Conservation (phyloP, 1,140 invertebrate species). For the Drosophila grimshawi region DNA sequence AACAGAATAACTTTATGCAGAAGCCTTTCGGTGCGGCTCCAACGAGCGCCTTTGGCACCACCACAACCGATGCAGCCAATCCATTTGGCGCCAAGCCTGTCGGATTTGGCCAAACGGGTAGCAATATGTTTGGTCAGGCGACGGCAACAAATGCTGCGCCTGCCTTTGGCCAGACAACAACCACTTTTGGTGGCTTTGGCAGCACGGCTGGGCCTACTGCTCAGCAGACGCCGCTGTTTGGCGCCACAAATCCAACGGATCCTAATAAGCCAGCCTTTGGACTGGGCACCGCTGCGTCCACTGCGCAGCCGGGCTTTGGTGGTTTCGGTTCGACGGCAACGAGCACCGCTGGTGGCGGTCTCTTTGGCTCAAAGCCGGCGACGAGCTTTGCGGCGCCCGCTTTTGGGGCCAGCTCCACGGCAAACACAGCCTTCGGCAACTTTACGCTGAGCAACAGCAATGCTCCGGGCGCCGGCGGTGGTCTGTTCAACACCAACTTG, state of each 20-base stretch:
- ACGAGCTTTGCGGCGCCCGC: constrained; percentile 84
- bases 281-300: constrained; percentile 82
- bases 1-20: constrained; percentile 70
- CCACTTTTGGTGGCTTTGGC: constrained; percentile 84
- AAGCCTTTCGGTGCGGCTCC: constrained; percentile 86
- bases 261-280: constrained; percentile 85
- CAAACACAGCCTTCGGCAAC: constrained; percentile 72
- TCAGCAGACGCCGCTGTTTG: constrained; percentile 84
- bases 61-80: constrained; percentile 84
- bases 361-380: constrained; percentile 80
- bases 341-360: constrained; percentile 71
- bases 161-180: constrained; percentile 74
- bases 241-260: constrained; percentile 86
- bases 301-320: constrained; percentile 77
- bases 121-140: constrained; percentile 75
- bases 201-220: constrained; percentile 57
- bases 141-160: constrained; percentile 80
- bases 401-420: constrained; percentile 72
- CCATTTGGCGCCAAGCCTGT: constrained; percentile 83
- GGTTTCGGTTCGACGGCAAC: constrained; percentile 84
- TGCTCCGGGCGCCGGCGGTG: constrained; percentile 77
- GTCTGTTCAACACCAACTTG: constrained; percentile 85
- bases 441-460: constrained; percentile 78
- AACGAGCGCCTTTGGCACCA: constrained; percentile 86
- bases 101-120: constrained; percentile 79